phyloP scores from a whole-genome alignment of 2,888 invertebrate genomes.

The Andrena chrysosceles region DNA sequence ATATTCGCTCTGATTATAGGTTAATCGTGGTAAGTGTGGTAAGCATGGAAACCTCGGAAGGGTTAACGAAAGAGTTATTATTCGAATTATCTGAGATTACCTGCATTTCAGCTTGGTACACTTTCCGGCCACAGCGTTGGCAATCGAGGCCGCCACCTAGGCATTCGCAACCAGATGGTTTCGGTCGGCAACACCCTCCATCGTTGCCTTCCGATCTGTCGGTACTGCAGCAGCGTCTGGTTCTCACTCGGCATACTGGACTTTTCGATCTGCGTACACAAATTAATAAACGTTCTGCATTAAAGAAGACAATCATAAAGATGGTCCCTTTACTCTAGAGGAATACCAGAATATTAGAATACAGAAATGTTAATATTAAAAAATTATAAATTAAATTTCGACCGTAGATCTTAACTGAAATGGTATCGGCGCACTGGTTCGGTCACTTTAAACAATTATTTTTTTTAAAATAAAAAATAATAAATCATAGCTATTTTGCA shows the following conservation, averaged over 20 bases:
- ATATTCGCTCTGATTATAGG: background rate
- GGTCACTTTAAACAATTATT: too few species aligned
- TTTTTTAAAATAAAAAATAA: too few species aligned
- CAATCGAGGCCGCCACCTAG: slow-evolving; percentile 82
- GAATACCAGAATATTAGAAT: background rate
- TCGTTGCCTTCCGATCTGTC: slow-evolving; percentile 43
- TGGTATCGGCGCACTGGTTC: too few species aligned
- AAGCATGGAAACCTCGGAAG: background rate
- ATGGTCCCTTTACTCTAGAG: background rate
- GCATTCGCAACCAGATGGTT: slow-evolving; percentile 72
- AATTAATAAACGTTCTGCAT: slow-evolving; percentile 51
- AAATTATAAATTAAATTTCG: too few species aligned
- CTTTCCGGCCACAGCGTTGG: slow-evolving; percentile 83
- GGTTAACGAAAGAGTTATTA: background rate
- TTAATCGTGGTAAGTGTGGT: background rate
- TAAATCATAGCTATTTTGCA: too few species aligned
- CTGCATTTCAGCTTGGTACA: slow-evolving; percentile 82
- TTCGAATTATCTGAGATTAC: slow-evolving; percentile 65
- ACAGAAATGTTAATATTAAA: too few species aligned
- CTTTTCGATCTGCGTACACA: slow-evolving; percentile 49
- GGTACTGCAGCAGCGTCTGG: slow-evolving; percentile 57
- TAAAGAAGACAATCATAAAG: slow-evolving; percentile 13
- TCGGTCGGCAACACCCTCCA: slow-evolving; percentile 60
- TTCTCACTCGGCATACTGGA: slow-evolving; percentile 43
- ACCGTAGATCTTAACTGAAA: too few species aligned